Base-by-base conservation (phyloP, 2,888 invertebrate genomes). In the Dione vanillae region DNA sequence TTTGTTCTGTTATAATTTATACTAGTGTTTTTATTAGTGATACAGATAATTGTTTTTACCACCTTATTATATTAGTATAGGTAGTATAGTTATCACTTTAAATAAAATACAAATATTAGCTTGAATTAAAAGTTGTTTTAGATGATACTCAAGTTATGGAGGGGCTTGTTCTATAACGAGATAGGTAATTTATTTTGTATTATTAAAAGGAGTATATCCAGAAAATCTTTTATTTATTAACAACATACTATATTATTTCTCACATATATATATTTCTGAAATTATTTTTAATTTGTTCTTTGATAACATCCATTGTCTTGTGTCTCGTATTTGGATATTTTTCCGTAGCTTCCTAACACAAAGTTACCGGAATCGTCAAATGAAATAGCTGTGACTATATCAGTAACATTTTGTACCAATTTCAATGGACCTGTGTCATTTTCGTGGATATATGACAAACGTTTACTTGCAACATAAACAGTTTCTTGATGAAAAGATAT, bases 281-380 rank as follows among this genome's bases (percentile, higher is more conserved):
- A 47, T 16, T 27, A 47, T 14, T 27, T 40, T 52, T 77, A 68
- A 70, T 72, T 77, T 67, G 79, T 70, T 68, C 79, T 80, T 16
- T 80, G 74, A 73, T 83, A 81, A 72, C 89, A 89, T 43, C 84
- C 78, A 51, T 81, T 81, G 77, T 85, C 86, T 70, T 83, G 80
- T 27, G 66, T 62, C 6, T 70, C 54, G 71, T 90, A 92, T 74
- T 87, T 87, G 0, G 89, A 52, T 61, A 91, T 75, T 80, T 87
- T 88, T 1, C 87, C 89, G 56, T 76, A 78, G 20, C 83, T 77
- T 6, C 91, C 91, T 8, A 92, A 78, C 40, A 87, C 78, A 67
- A 91, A 86, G 71, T 87, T 82, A 1, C 88, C 91, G 45, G 74
- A 70, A 19, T 78, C 71, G 73, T 91, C 87, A 77, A 92, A 91